Evolutionary conservation across 2,113 vertebrate genomes (phyloP).

Genomic region (Grantiella picta): DNA sequence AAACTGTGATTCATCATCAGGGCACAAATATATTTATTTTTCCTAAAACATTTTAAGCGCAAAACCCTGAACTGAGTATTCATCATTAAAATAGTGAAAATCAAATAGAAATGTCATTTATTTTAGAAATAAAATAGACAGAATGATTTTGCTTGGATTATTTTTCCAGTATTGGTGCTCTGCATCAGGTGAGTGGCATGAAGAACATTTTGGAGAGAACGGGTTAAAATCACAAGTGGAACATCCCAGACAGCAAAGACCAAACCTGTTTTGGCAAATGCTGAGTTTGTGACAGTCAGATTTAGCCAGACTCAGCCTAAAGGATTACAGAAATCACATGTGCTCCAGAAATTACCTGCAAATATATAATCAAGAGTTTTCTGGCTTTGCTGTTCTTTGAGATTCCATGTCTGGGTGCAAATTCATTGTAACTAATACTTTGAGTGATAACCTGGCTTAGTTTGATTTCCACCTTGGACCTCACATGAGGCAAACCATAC

Average conservation of each 20-base stretch:
- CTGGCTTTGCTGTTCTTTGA: background rate
- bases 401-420: background rate
- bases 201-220: background rate
- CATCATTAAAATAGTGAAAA: background rate
- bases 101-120: background rate
- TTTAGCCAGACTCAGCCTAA: background rate
- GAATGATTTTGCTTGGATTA: background rate
- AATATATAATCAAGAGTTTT: background rate
- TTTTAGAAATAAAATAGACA: background rate
- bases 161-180: background rate
- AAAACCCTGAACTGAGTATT: background rate
- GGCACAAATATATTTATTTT: background rate
- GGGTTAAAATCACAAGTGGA: background rate
- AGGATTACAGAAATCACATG: background rate
- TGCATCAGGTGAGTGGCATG: rapidly evolving
- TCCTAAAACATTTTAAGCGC: background rate
- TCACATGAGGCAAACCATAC: background rate
- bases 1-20: background rate
- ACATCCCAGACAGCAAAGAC: background rate
- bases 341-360: background rate
- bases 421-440: background rate
- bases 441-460: background rate
- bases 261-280: background rate
- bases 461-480: background rate
- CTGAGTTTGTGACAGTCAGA: background rate